Evolutionary conservation across 2,888 invertebrate genomes (phyloP).

Genomic region (Microctonus aethiopoides): DNA sequence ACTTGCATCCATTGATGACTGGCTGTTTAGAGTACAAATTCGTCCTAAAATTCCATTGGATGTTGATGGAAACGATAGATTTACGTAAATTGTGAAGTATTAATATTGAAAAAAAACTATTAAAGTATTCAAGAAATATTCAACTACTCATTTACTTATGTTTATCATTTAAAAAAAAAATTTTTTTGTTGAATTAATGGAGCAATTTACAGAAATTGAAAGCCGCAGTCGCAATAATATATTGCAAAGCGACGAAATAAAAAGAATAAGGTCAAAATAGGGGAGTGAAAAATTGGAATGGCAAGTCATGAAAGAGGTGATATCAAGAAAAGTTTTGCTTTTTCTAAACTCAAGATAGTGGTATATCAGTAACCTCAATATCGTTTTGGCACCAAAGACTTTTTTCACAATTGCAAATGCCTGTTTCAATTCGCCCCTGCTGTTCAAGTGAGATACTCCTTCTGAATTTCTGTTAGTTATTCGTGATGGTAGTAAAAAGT

Average conservation of each 20-base stretch:
- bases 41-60: neutral
- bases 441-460: neutral
- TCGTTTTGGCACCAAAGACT: neutral
- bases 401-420: slow-evolving; percentile 19
- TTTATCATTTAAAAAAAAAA: too few relatives aligned
- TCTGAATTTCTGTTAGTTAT: slow-evolving; percentile 7
- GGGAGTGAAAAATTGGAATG: neutral
- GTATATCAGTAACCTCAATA: slow-evolving; percentile 13
- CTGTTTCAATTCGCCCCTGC: neutral
- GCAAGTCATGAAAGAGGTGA: slow-evolving; percentile 1
- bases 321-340: neutral
- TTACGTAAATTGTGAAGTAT: neutral
- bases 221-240: neutral
- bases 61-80: neutral
- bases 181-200: too few relatives aligned
- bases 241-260: neutral
- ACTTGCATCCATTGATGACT: neutral
- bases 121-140: neutral
- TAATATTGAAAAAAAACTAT: neutral
- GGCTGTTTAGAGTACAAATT: neutral
- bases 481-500: neutral
- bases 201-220: neutral
- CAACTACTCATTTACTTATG: too few relatives aligned
- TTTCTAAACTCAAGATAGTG: neutral
- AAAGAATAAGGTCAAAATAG: neutral